Evolutionary conservation across 2,113 vertebrate species (phyloP).

Genomic region (Heteronetta atricapilla): DNA sequence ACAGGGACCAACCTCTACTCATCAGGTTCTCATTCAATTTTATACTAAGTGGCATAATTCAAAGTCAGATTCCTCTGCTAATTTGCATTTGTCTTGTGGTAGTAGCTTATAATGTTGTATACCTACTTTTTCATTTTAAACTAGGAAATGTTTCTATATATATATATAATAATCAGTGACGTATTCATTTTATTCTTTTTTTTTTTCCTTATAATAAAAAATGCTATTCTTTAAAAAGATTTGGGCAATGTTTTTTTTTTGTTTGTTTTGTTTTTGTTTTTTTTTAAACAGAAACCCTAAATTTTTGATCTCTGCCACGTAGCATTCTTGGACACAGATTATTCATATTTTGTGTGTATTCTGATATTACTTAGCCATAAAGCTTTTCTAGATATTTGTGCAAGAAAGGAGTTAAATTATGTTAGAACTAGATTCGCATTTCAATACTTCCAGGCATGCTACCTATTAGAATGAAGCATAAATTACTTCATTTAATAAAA

Average conservation of each 20-base stretch:
- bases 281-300: not conserved
- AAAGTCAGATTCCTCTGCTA: not conserved
- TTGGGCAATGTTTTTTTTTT: not conserved
- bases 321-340: not conserved
- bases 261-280: too few relatives aligned
- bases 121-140: not conserved
- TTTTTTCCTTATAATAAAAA: not conserved
- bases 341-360: not conserved
- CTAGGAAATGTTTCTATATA: not conserved
- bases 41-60: not conserved
- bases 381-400: not conserved
- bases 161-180: not conserved
- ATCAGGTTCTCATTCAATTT: not conserved
- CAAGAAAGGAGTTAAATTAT: not conserved
- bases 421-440: not conserved
- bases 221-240: not conserved
- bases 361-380: not conserved
- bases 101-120: not conserved
- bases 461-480: not conserved
- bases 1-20: not conserved
- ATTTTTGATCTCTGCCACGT: not conserved
- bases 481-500: not conserved
- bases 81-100: not conserved
- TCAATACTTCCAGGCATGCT: not conserved
- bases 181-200: not conserved